Evolutionary conservation across 2,888 invertebrate species (phyloP).

Genomic region (Microctonus brassicae): DNA sequence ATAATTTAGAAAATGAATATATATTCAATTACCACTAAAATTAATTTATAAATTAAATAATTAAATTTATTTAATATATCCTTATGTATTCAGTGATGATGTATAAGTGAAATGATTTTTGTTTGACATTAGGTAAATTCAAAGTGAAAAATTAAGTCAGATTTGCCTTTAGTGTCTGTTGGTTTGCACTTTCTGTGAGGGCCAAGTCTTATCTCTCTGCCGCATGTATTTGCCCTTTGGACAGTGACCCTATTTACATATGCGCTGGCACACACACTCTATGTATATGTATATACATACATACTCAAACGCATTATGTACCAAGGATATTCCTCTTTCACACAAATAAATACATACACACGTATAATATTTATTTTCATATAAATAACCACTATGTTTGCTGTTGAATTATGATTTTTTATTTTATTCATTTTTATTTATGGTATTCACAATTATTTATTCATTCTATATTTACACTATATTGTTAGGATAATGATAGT

Average conservation of each 20-base stretch:
- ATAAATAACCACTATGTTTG: neutral
- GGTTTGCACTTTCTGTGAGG: conserved; percentile 4
- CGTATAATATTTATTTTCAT: conserved; percentile 41
- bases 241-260: conserved; percentile 62
- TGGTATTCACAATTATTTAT: no score
- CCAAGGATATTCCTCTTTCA: conserved; percentile 45
- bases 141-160: neutral
- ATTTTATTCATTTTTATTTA: neutral
- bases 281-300: conserved; percentile 15
- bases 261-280: conserved; percentile 61
- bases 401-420: neutral
- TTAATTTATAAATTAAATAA: no score
- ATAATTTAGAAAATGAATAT: no score
- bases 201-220: conserved; percentile 59
- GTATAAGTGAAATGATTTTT: no score
- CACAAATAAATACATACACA: conserved; percentile 46
- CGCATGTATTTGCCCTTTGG: conserved; percentile 64
- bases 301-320: conserved; percentile 46
- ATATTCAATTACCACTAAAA: no score
- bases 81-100: no score
- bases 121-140: neutral
- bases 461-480: neutral
- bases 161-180: neutral
- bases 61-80: no score
- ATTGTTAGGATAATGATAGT: no score